Base-by-base conservation (phyloP, 53 echinoderm and acorn worm genomes). In the Holothuria scabra region DNA sequence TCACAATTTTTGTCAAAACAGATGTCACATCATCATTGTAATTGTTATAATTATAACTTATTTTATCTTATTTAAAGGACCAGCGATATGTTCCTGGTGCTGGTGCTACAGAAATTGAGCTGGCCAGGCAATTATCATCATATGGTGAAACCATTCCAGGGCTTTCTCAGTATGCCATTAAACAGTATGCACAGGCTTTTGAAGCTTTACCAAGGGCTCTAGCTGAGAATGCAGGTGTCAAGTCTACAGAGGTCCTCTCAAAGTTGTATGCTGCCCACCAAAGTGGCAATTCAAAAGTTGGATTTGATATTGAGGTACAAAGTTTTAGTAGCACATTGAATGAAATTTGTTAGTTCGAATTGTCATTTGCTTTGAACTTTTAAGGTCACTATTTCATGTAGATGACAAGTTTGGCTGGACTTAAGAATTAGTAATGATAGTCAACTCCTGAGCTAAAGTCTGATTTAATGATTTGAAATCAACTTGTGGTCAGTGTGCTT, bases 191-290 rank as follows among this genome's bases (percentile, higher is more conserved):
- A 58, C 85, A 94, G 66, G 90, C 97, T 48, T 94, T 97, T 56
- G 97, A 97, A 70, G 90, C 93, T 38, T 46, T 97, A 28, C 97
- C 97, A 56, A 91, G 88, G 66, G 94, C 94, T 22, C 89, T 97
- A 60, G 90, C 97, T 12, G 97, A 97, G 67, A 97, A 97, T 34
- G 97, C 94, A 6, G 97, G 97, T 26, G 94, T 97, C 72, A 94
- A 97, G 81, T 80, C 97, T 16, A 97, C 94, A 0, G 97, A 97
- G 69, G 90, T 97, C 20, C 82, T 97, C 59, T 97, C 97, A 0
- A 92, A 93, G 85, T 75, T 97, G 48, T 97, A 97, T 55, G 97
- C 97, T 14, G 97, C 97, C 28, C 97, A 97, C 66, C 97, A 97
- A 81, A 86, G 92, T 33, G 97, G 97, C 28, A 88, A 97, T 72